These are phyloP conservation scores for Microtus richardsoni DNA, from an alignment of 2,113 vertebrate species.

Conservation along the genomic window DNA sequence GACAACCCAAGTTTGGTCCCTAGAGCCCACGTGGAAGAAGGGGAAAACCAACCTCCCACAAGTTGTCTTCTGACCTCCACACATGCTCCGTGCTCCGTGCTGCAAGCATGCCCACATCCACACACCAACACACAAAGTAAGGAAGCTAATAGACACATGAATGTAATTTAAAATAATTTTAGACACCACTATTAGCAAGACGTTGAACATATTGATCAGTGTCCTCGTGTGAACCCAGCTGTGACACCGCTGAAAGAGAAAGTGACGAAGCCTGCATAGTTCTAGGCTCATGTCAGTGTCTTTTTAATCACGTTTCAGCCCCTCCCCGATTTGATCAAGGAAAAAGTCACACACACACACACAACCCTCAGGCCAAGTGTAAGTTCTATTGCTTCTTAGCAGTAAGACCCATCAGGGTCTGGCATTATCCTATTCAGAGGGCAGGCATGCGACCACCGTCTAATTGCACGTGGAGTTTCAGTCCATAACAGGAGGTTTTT, in stretches of 20 bases:
- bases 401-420: background rate
- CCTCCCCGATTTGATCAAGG: background rate
- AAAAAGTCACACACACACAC: background rate
- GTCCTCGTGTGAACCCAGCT: fast-evolving
- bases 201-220: background rate
- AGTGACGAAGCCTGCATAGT: too few relatives aligned
- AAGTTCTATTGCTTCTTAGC: background rate
- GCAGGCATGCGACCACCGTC: background rate
- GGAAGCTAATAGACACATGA: background rate
- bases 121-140: background rate
- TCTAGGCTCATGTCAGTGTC: background rate
- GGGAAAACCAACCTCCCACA: background rate
- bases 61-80: background rate
- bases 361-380: background rate
- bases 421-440: background rate
- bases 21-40: background rate
- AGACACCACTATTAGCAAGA: background rate
- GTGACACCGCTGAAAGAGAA: background rate
- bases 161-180: background rate
- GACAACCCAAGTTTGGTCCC: background rate
- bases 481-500: background rate
- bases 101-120: background rate
- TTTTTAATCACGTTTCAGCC: background rate
- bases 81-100: background rate
- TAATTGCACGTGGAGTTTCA: background rate